Conservation (phyloP, 2,797 vertebrate genomes). For the Parotocinclus haroldoi region DNA sequence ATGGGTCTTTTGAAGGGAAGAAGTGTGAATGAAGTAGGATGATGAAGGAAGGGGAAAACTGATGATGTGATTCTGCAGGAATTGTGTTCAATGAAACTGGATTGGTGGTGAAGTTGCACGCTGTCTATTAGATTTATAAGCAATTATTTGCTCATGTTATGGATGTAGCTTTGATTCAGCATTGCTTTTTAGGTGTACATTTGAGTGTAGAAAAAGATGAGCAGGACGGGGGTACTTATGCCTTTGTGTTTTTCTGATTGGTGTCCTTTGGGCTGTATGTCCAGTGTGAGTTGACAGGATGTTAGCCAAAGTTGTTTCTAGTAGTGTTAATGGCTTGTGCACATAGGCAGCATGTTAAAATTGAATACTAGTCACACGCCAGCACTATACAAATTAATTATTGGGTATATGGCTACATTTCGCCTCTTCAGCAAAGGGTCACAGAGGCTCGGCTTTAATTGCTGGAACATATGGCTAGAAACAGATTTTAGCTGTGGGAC, state of each 20-base stretch:
- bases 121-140: background rate
- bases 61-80: background rate
- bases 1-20: background rate
- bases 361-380: constrained; percentile 52
- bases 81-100: no score
- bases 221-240: background rate
- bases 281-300: constrained; percentile 26
- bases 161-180: background rate
- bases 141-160: background rate
- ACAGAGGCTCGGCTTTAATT: constrained; percentile 95
- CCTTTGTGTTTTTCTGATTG: background rate
- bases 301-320: constrained; percentile 23
- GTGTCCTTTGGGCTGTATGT: background rate
- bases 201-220: no score
- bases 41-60: background rate
- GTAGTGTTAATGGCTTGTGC: constrained; percentile 58
- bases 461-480: constrained; percentile 97
- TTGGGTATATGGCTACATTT: constrained; percentile 67
- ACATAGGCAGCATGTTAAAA: constrained; percentile 39
- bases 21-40: background rate
- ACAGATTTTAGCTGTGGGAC: constrained; percentile 98
- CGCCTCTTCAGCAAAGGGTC: constrained; percentile 86
- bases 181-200: no score
- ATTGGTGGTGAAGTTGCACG: background rate
- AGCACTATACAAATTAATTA: constrained; percentile 72